Percentiles rank a stretch among this genome's conserved stretches.
Evolutionary conservation across 1,140 invertebrate genomes (phyloP).

Genomic region (Pseudoatta argentina): DNA sequence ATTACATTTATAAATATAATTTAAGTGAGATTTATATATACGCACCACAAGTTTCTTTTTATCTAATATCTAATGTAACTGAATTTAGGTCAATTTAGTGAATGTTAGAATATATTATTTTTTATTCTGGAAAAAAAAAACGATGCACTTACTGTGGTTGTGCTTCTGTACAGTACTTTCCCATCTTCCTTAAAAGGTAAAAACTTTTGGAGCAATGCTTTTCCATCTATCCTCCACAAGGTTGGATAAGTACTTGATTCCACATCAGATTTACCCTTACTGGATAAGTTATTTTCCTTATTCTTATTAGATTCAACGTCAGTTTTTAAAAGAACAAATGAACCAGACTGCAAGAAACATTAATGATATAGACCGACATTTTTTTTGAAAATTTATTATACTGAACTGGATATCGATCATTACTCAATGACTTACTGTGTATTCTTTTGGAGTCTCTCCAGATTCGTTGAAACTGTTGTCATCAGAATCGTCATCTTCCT

Average conservation of each 20-base stretch:
- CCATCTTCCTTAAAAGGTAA: slow-evolving; percentile 90
- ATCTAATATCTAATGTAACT: slow-evolving; percentile 16
- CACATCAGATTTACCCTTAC: slow-evolving; percentile 36
- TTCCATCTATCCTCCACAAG: slow-evolving; percentile 93
- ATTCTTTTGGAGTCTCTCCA: slow-evolving; percentile 84
- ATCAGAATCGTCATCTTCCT: slow-evolving; percentile 85
- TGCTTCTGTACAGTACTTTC: slow-evolving; percentile 91
- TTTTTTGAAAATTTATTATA: slow-evolving; percentile 1
- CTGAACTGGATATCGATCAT: neutral
- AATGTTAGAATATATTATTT: slow-evolving; percentile 11
- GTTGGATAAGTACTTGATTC: slow-evolving; percentile 87
- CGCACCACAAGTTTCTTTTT: neutral
- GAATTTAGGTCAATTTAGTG: slow-evolving; percentile 14
- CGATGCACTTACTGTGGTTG: slow-evolving; percentile 89
- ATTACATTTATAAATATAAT: slow-evolving; percentile 54
- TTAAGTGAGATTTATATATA: neutral
- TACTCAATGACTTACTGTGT: slow-evolving; percentile 78
- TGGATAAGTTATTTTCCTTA: slow-evolving; percentile 34
- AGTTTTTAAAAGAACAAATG: slow-evolving; percentile 90
- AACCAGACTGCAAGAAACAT: slow-evolving; percentile 88
- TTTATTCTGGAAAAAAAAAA: neutral
- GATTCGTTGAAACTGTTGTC: slow-evolving; percentile 83
- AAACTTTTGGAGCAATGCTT: slow-evolving; percentile 92
- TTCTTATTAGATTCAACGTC: slow-evolving; percentile 86
- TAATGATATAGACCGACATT: neutral